A percentile compares a stretch with the other conserved stretches of the same genome.
phyloP scores from a whole-genome alignment of 2,888 invertebrate species.

The Neoitamus cyanurus region DNA sequence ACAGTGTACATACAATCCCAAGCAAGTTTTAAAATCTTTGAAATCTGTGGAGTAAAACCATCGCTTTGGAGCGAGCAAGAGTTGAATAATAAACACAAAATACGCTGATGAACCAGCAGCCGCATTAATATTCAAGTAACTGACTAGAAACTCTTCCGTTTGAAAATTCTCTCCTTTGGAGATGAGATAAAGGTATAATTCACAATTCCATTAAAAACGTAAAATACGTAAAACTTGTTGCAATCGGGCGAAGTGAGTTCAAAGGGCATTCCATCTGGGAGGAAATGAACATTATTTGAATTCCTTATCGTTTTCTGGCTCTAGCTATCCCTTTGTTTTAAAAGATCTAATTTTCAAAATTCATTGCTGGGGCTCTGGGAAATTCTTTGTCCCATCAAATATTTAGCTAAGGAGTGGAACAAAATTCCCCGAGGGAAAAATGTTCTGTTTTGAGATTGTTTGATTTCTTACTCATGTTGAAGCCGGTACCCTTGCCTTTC shows the following conservation, averaged over 20 bases:
- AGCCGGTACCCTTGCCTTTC: neutral
- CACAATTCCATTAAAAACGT: neutral
- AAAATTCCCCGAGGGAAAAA: neutral
- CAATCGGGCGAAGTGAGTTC: neutral
- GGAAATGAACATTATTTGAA: neutral
- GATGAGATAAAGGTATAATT: neutral
- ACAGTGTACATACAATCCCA: no score
- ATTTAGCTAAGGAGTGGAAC: neutral
- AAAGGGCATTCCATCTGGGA: neutral
- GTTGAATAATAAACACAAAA: neutral
- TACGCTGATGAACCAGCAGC: neutral
- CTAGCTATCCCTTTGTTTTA: neutral
- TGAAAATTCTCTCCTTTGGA: neutral
- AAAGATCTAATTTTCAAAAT: constrained; percentile 5
- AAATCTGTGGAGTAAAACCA: neutral
- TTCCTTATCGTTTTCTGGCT: neutral
- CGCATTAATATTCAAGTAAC: neutral
- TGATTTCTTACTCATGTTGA: neutral
- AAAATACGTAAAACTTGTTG: neutral
- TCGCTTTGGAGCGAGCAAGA: neutral
- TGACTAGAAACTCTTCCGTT: neutral
- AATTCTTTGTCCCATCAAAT: neutral
- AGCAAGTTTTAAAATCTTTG: neutral
- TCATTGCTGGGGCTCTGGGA: neutral
- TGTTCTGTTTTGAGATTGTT: neutral